These are phyloP conservation scores for Trilocha varians DNA, from an alignment of 2,888 invertebrate genomes.

Conservation along the genomic window DNA sequence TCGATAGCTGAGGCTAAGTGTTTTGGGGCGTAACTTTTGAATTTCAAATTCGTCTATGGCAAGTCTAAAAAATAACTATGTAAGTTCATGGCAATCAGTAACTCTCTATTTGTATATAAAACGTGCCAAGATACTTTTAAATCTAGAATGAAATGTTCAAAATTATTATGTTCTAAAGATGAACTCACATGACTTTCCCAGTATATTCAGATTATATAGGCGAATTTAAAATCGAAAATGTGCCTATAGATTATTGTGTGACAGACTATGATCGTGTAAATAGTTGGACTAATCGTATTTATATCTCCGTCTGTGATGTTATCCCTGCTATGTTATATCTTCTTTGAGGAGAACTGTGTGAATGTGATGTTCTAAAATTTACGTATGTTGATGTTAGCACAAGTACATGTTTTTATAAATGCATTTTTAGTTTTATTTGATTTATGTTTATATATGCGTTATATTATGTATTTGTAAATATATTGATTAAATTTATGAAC, in stretches of 20 bases:
- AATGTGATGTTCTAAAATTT: constrained; percentile 55
- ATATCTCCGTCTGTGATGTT: constrained; percentile 65
- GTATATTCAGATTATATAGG: too few relatives aligned
- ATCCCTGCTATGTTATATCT: constrained; percentile 22
- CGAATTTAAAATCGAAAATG: too few relatives aligned
- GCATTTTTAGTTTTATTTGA: constrained; percentile 45
- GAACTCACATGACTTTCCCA: too few relatives aligned
- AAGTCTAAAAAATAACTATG: too few relatives aligned
- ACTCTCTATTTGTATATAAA: too few relatives aligned
- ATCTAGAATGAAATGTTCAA: too few relatives aligned
- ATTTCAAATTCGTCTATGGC: too few relatives aligned
- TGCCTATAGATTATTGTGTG: constrained; percentile 12
- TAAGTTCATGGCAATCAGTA: too few relatives aligned
- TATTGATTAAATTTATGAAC: constrained; percentile 22
- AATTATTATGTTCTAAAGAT: too few relatives aligned
- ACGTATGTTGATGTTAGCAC: constrained; percentile 53
- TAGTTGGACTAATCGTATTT: constrained; percentile 24
- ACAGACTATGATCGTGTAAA: constrained; percentile 19
- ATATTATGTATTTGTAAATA: constrained; percentile 25
- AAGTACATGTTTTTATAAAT: constrained; percentile 41
- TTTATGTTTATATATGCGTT: constrained; percentile 47
- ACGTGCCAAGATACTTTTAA: too few relatives aligned
- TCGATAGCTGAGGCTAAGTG: constrained; percentile 49
- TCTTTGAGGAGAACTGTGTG: constrained; percentile 63
- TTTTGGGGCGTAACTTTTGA: too few relatives aligned